Evolutionary conservation across 2,888 invertebrate genomes (phyloP), one percentile per base, ranked within the genome.

Genomic region (Psococerastis gibbosa): DNA sequence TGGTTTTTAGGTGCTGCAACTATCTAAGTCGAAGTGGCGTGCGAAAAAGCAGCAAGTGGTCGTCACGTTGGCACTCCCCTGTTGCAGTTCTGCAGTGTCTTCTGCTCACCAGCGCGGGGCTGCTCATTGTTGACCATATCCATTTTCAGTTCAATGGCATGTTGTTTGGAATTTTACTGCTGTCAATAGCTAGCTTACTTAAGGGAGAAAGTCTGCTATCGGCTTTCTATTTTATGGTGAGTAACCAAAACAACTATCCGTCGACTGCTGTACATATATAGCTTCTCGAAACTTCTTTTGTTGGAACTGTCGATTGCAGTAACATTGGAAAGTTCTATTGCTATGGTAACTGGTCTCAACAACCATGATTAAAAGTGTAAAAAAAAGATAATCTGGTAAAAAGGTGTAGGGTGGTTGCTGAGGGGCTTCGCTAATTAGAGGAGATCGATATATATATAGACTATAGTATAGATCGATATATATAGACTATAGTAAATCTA

Each of bases 71-170:
- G 55, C 49, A 51, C 4, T 56, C 57, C 6, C 60, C 69, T 18
- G 68, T 70, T 49, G 62, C 69, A 9, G 65, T 75, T 35, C 63
- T 76, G 32, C 73, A 74, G 47, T 60, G 79, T 46, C 58, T 88
- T 35, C 58, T 89, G 34, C 61, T 87, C n/a, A 67, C 78, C 43
- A 94, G 89, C 62, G 78, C 83, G 49, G 94, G 92, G 2, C 66
- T 97, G 3, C 59, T 95, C 3, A 73, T 95, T 61, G 78, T 97
- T 9, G 98, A 98, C 63, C 94, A 97, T 57, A 82, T 97, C 55
- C 97, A 97, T 64, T 97, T 97, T 59, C 98, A 99, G 60, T 99
- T 99, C 59, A 99, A 99, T 70, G 95, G 97, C 32, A 78, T 98
- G 55, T 66, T 98, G 47, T 84, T 82, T 66, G 94, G 94, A 18